A percentile compares a stretch with the other conserved stretches of the same genome.
phyloP scores from a whole-genome alignment of 2,888 invertebrate genomes.

The Limenitis camilla region DNA sequence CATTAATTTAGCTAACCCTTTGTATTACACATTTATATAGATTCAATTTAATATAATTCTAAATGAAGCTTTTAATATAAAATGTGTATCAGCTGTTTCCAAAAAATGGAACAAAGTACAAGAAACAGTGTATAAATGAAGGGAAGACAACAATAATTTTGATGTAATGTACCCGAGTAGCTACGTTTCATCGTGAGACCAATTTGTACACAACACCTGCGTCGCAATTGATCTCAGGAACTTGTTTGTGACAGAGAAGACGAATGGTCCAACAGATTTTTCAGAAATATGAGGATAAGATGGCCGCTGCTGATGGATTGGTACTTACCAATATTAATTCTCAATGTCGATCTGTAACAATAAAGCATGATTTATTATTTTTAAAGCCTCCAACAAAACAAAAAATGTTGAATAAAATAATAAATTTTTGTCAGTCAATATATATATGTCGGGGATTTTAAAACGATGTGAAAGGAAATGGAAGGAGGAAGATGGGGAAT shows the following conservation, averaged over 20 bases:
- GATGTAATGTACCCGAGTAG: slow-evolving; percentile 35
- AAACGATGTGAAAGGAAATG: too few species aligned
- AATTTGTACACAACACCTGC: slow-evolving; percentile 45
- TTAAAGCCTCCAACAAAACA: too few species aligned
- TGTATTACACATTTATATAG: too few species aligned
- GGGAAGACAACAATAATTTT: slow-evolving; percentile 45
- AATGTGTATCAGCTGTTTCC: too few species aligned
- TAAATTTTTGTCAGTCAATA: too few species aligned
- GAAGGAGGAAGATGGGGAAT: too few species aligned
- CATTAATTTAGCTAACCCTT: too few species aligned
- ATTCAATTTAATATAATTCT: too few species aligned
- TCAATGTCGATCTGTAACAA: slow-evolving; percentile 18
- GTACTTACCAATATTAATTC: slow-evolving; percentile 25
- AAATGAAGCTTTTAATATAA: too few species aligned
- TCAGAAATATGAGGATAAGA: slow-evolving; percentile 3
- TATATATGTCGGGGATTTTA: too few species aligned
- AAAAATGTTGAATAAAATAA: too few species aligned
- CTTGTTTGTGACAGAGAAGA: slow-evolving; percentile 15
- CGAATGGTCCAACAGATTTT: slow-evolving; percentile 22
- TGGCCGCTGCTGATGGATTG: background rate
- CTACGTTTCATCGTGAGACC: slow-evolving; percentile 35
- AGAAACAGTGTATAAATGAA: slow-evolving; percentile 37
- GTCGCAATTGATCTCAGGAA: slow-evolving; percentile 23
- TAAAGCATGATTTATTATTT: background rate
- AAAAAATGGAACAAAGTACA: slow-evolving; percentile 9